Evolutionary conservation across 2,888 invertebrate genomes (phyloP), one percentile per base, ranked within the genome.

Genomic region (Apamea monoglypha): DNA sequence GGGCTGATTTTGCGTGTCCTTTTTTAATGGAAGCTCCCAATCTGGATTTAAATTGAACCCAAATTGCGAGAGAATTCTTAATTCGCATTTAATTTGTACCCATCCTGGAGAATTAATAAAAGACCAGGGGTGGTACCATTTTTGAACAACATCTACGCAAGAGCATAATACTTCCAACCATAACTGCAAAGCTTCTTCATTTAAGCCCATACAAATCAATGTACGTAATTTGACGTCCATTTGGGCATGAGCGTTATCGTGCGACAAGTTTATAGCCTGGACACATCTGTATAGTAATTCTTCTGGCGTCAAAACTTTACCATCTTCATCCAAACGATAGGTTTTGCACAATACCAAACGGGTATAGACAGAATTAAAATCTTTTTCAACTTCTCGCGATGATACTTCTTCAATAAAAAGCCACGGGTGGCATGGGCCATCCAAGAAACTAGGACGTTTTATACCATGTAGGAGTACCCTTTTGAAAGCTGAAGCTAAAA

Each of bases 61-160:
- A 96, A 99, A 99, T 94, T 99, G 99, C 36, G 99, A 98, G 76
- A 99, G 97, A 91, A 99, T 98, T 92, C 99, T 97, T 74, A 99
- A 97, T 97, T 99, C 99, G 96, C 99, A 99, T 97, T 99, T 99
- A 89, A 99, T 99, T 97, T 99, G 99, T 14, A 99, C 99, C 99
- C 99, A 99, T 25, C 99, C 99, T 8, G 99, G 99, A 91, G 99
- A 99, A 92, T 99, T 98, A 85, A 99, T 98, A 92, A 99, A 99
- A 80, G 99, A 99, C 98, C 98, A 99, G 21, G 98, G 98, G 92
- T 99, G 98, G 95, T 98, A 99, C 99, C 99, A 99, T 97, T 99
- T 99, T 93, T 99, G 98, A 29, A 99, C 99, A 76, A 99, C 98
- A 94, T 99, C 99, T 76, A 98, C 98, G 93, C 98, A 99, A 14